phyloP scores from a whole-genome alignment of 2,797 vertebrate genomes.

The Acanthurus lineatus region DNA sequence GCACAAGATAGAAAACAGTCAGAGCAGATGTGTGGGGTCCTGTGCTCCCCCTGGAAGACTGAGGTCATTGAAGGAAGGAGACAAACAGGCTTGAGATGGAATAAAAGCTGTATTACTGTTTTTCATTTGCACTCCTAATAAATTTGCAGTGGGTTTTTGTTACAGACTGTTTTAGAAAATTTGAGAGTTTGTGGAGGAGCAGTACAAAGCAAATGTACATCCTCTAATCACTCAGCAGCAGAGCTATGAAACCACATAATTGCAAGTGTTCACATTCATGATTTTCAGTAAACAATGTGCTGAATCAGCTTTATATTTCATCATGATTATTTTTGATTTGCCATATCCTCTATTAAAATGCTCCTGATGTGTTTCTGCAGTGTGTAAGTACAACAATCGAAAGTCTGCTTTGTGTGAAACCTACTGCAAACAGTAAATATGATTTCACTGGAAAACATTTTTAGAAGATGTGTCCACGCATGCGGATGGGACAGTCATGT shows the following conservation, averaged over 20 bases:
- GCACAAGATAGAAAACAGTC: neutral
- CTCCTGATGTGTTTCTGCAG: neutral
- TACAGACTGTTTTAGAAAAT: neutral
- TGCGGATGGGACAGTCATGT: slow-evolving; percentile 8
- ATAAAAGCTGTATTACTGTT: slow-evolving; percentile 3
- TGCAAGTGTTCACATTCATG: neutral
- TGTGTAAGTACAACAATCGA: neutral
- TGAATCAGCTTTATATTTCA: neutral
- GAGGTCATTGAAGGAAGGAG: slow-evolving; percentile 11
- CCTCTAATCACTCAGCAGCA: neutral
- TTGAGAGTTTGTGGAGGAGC: slow-evolving; percentile 10
- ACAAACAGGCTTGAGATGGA: slow-evolving; percentile 15
- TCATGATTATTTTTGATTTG: slow-evolving; percentile 8
- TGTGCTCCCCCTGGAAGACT: slow-evolving; percentile 2
- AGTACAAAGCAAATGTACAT: neutral
- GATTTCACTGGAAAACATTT: slow-evolving; percentile 17
- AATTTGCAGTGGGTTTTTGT: neutral
- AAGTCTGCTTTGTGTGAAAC: neutral
- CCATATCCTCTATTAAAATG: neutral
- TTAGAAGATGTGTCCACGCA: neutral
- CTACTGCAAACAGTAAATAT: neutral
- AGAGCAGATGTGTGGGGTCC: neutral
- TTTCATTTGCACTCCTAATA: neutral
- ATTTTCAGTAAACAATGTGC: slow-evolving; percentile 1
- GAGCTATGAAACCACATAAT: neutral